Evolutionary conservation across 2,113 vertebrate species (phyloP).

Genomic region (Eclectus roratus): DNA sequence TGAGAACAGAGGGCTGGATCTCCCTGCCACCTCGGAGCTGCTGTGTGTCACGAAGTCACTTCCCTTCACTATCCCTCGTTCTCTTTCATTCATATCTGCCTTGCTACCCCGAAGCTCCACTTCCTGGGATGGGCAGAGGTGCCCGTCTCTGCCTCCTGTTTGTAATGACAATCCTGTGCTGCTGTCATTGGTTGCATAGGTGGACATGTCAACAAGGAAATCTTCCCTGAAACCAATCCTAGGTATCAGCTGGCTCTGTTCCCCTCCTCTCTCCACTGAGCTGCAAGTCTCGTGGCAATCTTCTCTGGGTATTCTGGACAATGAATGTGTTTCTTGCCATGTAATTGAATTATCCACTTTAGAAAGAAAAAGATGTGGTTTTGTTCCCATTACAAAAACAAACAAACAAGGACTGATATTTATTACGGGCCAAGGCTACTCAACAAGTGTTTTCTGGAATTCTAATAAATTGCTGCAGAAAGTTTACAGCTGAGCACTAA

Average conservation of each 20-base stretch:
- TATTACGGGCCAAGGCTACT: slow-evolving; percentile 47
- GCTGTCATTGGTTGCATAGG: not conserved
- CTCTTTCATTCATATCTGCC: accelerated
- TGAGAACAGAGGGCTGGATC: not conserved
- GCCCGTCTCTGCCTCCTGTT: not conserved
- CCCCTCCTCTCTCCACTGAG: not conserved
- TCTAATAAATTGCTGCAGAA: slow-evolving; percentile 64
- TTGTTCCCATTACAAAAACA: slow-evolving; percentile 63
- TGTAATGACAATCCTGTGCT: not conserved
- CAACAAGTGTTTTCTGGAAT: slow-evolving; percentile 39
- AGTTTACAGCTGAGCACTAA: slow-evolving; percentile 60
- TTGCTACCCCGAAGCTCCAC: not conserved
- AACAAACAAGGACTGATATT: slow-evolving; percentile 68
- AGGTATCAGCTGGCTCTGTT: not conserved
- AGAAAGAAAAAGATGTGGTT: slow-evolving; percentile 61
- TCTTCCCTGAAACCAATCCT: not conserved
- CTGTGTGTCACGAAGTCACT: not conserved
- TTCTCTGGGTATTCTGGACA: slow-evolving; percentile 45
- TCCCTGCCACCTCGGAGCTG: not conserved
- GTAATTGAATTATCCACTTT: slow-evolving; percentile 53
- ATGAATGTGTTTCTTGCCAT: slow-evolving; percentile 46
- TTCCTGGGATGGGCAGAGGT: not conserved
- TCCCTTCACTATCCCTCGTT: not conserved
- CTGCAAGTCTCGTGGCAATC: not conserved
- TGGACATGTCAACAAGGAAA: not conserved